Evolutionary conservation across 2,797 vertebrate species (phyloP).

Genomic region (Staurois parvus): DNA sequence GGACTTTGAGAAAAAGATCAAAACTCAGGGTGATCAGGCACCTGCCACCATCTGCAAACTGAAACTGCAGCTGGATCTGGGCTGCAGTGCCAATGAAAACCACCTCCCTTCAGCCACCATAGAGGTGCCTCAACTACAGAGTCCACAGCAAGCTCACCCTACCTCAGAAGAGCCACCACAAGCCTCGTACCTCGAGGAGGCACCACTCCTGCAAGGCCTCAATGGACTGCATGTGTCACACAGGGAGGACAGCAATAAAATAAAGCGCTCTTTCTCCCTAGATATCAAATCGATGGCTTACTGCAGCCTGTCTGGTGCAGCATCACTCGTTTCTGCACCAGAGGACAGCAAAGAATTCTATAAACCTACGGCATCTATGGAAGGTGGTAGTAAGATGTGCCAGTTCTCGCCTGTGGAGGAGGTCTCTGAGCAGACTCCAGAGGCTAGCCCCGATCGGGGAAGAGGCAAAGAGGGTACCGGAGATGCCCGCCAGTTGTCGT

Average conservation of each 20-base stretch:
- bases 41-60: constrained; percentile 71
- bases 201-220: constrained; percentile 80
- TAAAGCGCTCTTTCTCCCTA: constrained; percentile 93
- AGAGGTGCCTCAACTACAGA: constrained; percentile 62
- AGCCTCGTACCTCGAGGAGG: constrained; percentile 70
- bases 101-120: not conserved
- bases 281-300: constrained; percentile 88
- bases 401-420: constrained; percentile 94
- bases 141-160: constrained; percentile 61
- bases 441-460: constrained; percentile 87
- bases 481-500: constrained; percentile 62
- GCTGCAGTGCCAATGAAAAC: constrained; percentile 55
- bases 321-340: constrained; percentile 65
- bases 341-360: constrained; percentile 82
- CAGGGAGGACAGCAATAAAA: constrained; percentile 80
- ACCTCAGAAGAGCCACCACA: constrained; percentile 65
- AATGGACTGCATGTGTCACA: constrained; percentile 80
- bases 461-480: constrained; percentile 62
- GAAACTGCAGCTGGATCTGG: constrained; percentile 76
- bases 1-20: constrained; percentile 95
- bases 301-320: constrained; percentile 67
- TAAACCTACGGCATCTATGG: constrained; percentile 79
- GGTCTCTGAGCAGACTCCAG: constrained; percentile 90
- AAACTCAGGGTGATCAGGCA: constrained; percentile 69
- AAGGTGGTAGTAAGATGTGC: constrained; percentile 81